Conservation (phyloP, 2,888 invertebrate genomes). For the Alsophila aescularia region DNA sequence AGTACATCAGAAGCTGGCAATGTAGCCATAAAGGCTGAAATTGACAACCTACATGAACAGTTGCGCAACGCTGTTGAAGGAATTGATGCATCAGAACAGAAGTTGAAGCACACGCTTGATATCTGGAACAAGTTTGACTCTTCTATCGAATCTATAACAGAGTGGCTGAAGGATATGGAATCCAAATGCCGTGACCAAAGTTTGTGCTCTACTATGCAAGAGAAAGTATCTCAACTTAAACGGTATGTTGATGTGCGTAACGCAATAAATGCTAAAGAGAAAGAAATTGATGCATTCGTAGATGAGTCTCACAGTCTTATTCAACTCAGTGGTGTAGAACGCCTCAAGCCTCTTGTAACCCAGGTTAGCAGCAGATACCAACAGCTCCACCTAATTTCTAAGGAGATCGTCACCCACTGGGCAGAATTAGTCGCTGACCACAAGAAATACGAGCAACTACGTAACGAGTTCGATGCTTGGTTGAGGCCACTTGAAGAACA, state of each 20-base stretch:
- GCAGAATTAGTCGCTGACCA: conserved; percentile 93
- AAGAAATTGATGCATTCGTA: conserved; percentile 93
- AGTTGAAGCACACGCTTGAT: conserved; percentile 89
- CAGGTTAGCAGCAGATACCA: conserved; percentile 96
- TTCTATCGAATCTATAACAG: conserved; percentile 90
- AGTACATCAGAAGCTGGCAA: conserved; percentile 93
- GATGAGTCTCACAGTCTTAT: conserved; percentile 95
- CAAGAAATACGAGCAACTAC: conserved; percentile 89
- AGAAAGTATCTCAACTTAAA: conserved; percentile 91
- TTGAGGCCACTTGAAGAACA: conserved; percentile 89
- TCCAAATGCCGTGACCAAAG: conserved; percentile 93
- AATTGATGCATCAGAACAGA: conserved; percentile 88
- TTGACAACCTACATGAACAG: conserved; percentile 87
- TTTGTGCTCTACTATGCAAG: conserved; percentile 90
- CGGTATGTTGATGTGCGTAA: conserved; percentile 90
- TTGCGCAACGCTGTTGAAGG: conserved; percentile 87
- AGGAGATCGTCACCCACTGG: conserved; percentile 94
- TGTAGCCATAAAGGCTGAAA: conserved; percentile 88
- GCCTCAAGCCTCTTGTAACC: conserved; percentile 93
- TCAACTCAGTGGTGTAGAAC: conserved; percentile 92
- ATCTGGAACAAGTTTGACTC: conserved; percentile 96
- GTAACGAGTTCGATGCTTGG: conserved; percentile 91
- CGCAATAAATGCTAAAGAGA: conserved; percentile 91
- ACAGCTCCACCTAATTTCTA: conserved; percentile 90
- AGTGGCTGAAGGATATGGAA: conserved; percentile 95